Percentiles rank a stretch among this genome's conserved stretches.
Evolutionary conservation across 2,888 invertebrate genomes (phyloP).

Genomic region (Masnerella sp.): DNA sequence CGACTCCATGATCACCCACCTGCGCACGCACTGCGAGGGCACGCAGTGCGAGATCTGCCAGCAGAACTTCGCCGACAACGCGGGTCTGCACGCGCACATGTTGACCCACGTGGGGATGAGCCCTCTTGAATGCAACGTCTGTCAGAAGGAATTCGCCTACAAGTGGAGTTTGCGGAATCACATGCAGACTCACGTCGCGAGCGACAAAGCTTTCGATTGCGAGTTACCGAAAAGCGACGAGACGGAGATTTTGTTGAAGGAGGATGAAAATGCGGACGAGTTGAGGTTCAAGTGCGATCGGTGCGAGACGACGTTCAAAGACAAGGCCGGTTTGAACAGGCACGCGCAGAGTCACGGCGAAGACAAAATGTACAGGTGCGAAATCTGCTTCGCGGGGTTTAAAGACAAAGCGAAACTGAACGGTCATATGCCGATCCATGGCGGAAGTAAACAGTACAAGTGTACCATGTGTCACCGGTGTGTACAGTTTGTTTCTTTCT

Average conservation of each 20-base stretch:
- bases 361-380: constrained; percentile 67
- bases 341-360: constrained; percentile 68
- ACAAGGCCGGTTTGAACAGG: constrained; percentile 67
- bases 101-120: constrained; percentile 73
- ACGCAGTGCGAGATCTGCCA: constrained; percentile 73
- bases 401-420: constrained; percentile 69
- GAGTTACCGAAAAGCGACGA: constrained; percentile 55
- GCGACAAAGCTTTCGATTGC: constrained; percentile 62
- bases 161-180: constrained; percentile 73
- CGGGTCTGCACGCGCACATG: constrained; percentile 73
- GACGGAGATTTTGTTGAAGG: constrained; percentile 59
- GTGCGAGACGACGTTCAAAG: constrained; percentile 67
- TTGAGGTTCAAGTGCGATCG: constrained; percentile 65
- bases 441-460: constrained; percentile 70
- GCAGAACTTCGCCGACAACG: constrained; percentile 69
- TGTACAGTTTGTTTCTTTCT: too few relatives aligned
- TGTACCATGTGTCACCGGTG: constrained; percentile 70
- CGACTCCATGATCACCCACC: constrained; percentile 74
- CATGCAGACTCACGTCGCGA: constrained; percentile 66
- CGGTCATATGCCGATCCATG: constrained; percentile 66
- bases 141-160: constrained; percentile 72
- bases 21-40: constrained; percentile 71
- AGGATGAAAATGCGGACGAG: constrained; percentile 39
- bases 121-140: constrained; percentile 72
- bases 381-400: constrained; percentile 69